Conservation (phyloP, 2,888 invertebrate species). For the Ormyrus labotus region DNA sequence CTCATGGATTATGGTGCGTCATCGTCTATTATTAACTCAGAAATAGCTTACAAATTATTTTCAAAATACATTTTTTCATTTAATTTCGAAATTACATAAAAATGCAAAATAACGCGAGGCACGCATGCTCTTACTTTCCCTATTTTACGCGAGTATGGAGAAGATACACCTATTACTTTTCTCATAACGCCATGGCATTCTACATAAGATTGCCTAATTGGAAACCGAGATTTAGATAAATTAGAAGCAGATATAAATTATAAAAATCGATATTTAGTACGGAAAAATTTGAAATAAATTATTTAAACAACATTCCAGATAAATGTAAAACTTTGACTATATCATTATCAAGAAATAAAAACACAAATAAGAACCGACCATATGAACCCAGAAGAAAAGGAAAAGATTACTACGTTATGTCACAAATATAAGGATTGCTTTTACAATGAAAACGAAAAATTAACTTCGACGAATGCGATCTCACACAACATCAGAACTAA, state of each 20-base stretch:
- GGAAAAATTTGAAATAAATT: background rate
- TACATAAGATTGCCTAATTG: background rate
- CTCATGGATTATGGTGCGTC: background rate
- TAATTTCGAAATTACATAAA: background rate
- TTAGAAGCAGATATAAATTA: conserved; percentile 1
- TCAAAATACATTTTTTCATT: conserved; percentile 3
- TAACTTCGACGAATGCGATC: background rate
- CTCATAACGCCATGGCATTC: background rate
- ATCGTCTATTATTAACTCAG: background rate
- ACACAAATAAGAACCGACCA: background rate
- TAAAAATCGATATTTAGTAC: conserved; percentile 10
- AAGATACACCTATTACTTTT: background rate
- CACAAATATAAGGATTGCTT: conserved; percentile 8
- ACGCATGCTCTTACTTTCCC: background rate
- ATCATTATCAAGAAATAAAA: background rate
- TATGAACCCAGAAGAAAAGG: background rate
- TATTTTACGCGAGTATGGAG: background rate
- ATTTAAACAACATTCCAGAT: background rate
- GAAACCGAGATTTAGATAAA: background rate
- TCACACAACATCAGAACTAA: background rate
- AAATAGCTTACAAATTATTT: conserved; percentile 20
- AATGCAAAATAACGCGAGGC: background rate
- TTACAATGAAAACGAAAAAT: background rate
- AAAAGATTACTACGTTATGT: background rate
- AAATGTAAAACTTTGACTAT: background rate